These are phyloP conservation scores for Caenorhabditis imperialis DNA, from an alignment of 2,888 invertebrate genomes.

Conservation along the genomic window DNA sequence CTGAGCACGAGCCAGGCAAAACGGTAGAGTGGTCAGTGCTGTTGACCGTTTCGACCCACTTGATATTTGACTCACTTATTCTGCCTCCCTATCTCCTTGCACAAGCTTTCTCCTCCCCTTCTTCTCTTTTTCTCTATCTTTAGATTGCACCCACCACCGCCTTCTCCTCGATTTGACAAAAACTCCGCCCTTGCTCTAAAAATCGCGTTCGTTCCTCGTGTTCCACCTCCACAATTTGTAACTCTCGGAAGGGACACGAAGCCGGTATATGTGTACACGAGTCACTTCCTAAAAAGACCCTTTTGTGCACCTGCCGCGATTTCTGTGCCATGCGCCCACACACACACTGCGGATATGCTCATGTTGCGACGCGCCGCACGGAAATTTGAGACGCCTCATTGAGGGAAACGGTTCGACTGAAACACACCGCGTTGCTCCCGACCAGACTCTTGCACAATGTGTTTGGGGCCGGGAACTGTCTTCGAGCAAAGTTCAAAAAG, in stretches of 20 bases:
- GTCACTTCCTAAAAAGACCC: neutral
- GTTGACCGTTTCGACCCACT: conserved; percentile 61
- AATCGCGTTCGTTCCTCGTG: conserved; percentile 24
- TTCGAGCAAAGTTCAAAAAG: conserved; percentile 50
- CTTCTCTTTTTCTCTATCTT: conserved; percentile 25
- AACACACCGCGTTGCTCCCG: conserved; percentile 30
- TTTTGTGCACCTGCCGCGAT: conserved; percentile 27
- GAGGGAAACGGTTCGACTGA: conserved; percentile 37
- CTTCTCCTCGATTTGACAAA: conserved; percentile 18
- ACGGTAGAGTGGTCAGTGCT: conserved; percentile 54
- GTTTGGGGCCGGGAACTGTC: conserved; percentile 26
- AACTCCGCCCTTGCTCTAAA: conserved; percentile 31
- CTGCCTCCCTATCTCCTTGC: conserved; percentile 43
- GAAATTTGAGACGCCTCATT: conserved; percentile 42
- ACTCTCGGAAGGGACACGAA: no score
- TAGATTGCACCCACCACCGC: no score
- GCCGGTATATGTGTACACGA: no score
- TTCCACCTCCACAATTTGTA: conserved; percentile 46
- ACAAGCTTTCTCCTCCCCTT: conserved; percentile 27
- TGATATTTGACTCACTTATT: conserved; percentile 59
- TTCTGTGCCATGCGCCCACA: conserved; percentile 15
- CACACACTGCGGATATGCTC: conserved; percentile 50
- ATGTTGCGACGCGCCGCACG: conserved; percentile 34
- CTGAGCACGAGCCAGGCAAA: conserved; percentile 46
- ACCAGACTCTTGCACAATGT: conserved; percentile 40